Base-by-base conservation (phyloP, 2,797 vertebrate species). In the Triplophysa yarkandensis region DNA sequence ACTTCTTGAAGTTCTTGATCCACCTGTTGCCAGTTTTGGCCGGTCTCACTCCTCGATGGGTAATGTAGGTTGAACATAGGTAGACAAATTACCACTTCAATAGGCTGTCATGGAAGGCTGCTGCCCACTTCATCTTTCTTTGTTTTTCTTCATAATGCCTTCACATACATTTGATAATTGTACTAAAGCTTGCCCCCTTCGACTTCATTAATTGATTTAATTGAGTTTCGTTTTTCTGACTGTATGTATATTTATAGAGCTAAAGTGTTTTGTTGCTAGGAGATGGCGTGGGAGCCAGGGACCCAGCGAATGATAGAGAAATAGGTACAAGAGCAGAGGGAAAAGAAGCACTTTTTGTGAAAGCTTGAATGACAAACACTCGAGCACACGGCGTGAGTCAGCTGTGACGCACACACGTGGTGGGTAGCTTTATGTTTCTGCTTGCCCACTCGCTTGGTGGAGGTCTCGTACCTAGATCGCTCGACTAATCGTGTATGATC, bases 241-340 rank as follows among this genome's bases (percentile, higher is more conserved):
- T 86, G 86, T 87, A 86, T 85, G 48, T 86, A 92, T 91, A 92
- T 92, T 93, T 91, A 89, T 91, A 90, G 89, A 74, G 81, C 85
- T 83, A 80, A 89, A 90, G 88, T 89, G 87, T 88, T 87, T 86
- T 83, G 92, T 93, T 92, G 91, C 92, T 92, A 92, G 86, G 92
- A 88, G 87, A 93, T 88, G 44, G 83, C 82, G 84, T 87, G 87
- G 85, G 82, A 85, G 73, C 52, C 28, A 86, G 84, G 58, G 66
- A 74, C 46, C 19, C 68, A 68, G 32, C 4, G 60, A 79, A 84
- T 85, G 76, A n/a, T 77, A 77, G 68, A 77, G 80, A 86, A 81
- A 83, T 83, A 80, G 71, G 77, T 54, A 81, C 64, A 78, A 78
- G 84, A 81, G 83, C 75, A 77, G 85, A 83, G 83, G 84, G 82